Evolutionary conservation across 2,888 invertebrate species (phyloP), one percentile per base, ranked within the genome.

Genomic region (Yponomeuta plumbellus): DNA sequence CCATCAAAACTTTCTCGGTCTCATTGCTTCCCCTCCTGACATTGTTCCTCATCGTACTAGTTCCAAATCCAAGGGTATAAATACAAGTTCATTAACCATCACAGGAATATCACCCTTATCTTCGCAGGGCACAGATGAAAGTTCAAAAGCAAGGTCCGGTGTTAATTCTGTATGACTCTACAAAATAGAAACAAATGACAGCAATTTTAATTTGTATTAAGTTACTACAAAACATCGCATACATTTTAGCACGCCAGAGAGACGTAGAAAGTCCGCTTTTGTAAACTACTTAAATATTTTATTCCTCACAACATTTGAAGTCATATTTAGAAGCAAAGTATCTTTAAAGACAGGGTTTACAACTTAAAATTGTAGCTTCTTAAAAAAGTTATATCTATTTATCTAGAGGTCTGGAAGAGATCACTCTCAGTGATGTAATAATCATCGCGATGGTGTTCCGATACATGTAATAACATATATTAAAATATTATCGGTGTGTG

Each of bases 141-240:
- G 21, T 59, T 11, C 23, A 5, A 21, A 20, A 21, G 23, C 21
- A 59, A 59, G 20, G 21, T 59, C 3, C 3, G 11, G 21, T 8
- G 59, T 59, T 59, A 23, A 59, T 59, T 59, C 5, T 59, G 4
- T 21, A 59, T 59, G 59, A 21, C 59, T 59, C 23, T 21, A 22
- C 61, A 40, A 11, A 64, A 64, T 64, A 44, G 44, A 64, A 64
- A 64, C 63, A 64, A 64, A 64, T 64, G 40, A 23, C 63, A 64
- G 44, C 44, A 44, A 64, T 64, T 64, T 64, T 44, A 39, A 64
- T 64, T 64, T 64, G 44, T 64, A 61, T 22, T 26, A 21, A 20
- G 21, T 64, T 40, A 64, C 63, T 64, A 44, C 20, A 21, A 57
- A 64, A 65, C 23, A 64, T 34, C n/a, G 61, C 34, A 17, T 13